phyloP scores from a whole-genome alignment of 2,888 invertebrate species.

The Polylopha cassiicola region DNA sequence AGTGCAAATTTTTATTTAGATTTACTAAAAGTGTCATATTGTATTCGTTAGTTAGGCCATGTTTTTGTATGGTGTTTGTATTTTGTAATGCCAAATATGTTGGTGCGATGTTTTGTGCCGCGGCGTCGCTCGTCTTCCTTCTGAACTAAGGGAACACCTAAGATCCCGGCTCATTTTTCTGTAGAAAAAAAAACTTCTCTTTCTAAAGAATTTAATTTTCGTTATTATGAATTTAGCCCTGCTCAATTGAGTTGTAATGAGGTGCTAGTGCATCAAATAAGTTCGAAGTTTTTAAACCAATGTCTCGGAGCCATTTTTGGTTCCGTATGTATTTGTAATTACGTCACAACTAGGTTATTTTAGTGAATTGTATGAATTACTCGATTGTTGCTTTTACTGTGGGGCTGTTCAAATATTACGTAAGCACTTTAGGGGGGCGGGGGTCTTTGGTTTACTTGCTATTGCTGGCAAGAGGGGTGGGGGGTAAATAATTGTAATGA shows the following conservation, averaged over 20 bases:
- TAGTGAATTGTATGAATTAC: no score
- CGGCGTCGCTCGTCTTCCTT: slow-evolving; percentile 12
- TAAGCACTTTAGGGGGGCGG: no score
- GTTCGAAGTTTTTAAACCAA: slow-evolving; percentile 8
- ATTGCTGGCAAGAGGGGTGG: no score
- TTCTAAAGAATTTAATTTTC: slow-evolving; percentile 8
- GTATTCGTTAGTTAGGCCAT: slow-evolving; percentile 37
- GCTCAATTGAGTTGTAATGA: slow-evolving; percentile 36
- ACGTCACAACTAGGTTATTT: slow-evolving; percentile 19
- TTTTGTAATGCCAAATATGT: slow-evolving; percentile 39
- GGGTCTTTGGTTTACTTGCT: no score
- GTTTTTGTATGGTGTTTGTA: slow-evolving; percentile 29
- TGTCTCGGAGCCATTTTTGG: slow-evolving; percentile 25
- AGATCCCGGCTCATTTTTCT: slow-evolving; percentile 46
- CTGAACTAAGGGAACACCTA: neutral
- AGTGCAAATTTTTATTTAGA: slow-evolving; percentile 40
- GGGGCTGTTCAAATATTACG: no score
- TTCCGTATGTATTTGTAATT: slow-evolving; percentile 13
- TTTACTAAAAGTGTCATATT: slow-evolving; percentile 50
- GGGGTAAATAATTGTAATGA: no score
- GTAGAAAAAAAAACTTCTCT: slow-evolving; percentile 34
- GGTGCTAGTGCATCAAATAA: slow-evolving; percentile 27
- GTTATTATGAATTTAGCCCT: slow-evolving; percentile 30
- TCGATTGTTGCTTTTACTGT: no score
- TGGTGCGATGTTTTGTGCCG: slow-evolving; percentile 12